phyloP scores from a whole-genome alignment of 1,140 invertebrate genomes.

The Eriocheir sinensis region DNA sequence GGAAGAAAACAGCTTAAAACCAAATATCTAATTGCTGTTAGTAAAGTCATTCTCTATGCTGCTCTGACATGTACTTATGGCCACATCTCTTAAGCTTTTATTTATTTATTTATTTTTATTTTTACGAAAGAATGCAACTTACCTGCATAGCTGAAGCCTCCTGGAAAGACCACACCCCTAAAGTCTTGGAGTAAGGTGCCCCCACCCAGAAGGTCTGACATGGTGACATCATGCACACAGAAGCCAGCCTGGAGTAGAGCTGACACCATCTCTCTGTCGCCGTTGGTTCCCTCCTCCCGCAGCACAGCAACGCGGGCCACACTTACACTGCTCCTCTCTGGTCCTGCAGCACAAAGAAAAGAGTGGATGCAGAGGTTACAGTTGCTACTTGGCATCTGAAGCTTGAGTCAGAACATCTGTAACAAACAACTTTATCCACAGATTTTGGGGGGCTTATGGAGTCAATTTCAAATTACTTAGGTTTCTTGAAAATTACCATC shows the following conservation, averaged over 20 bases:
- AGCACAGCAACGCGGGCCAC: conserved; percentile 92
- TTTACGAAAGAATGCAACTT: conserved; percentile 75
- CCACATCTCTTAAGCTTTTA: too few relatives aligned
- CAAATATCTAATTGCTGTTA: too few relatives aligned
- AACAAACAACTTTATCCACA: too few relatives aligned
- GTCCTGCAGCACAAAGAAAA: conserved; percentile 52
- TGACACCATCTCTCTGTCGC: conserved; percentile 98
- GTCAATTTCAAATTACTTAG: too few relatives aligned
- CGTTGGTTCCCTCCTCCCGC: conserved; percentile 98
- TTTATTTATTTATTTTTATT: too few relatives aligned
- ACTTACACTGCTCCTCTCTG: neutral
- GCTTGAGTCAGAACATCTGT: too few relatives aligned
- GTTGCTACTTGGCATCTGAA: too few relatives aligned
- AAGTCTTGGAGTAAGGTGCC: conserved; percentile 87
- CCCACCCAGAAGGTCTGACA: conserved; percentile 92
- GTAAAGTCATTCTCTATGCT: too few relatives aligned
- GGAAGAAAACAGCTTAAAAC: conserved; percentile 33
- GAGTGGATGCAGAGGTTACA: too few relatives aligned
- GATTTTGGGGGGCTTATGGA: too few relatives aligned
- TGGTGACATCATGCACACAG: conserved; percentile 92
- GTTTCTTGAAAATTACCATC: too few relatives aligned
- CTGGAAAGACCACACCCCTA: conserved; percentile 95
- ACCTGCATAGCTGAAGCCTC: conserved; percentile 98
- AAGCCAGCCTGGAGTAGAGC: conserved; percentile 95
- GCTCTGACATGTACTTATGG: too few relatives aligned